Conservation (phyloP, 2,113 vertebrate genomes). For the Elachura formosa region DNA sequence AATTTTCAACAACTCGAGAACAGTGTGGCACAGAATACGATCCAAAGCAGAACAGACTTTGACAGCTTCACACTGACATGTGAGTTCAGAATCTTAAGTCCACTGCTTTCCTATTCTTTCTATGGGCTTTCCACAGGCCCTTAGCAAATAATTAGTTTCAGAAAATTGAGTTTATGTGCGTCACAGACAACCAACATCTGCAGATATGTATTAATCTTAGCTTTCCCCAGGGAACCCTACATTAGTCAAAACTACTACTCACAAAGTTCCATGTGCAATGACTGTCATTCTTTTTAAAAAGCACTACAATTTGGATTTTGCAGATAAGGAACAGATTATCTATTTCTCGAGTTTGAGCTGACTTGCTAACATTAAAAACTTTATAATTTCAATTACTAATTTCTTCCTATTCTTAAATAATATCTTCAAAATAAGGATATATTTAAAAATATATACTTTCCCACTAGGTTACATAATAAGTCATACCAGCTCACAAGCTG, state of each 20-base stretch:
- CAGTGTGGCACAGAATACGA: background rate
- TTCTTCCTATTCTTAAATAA: background rate
- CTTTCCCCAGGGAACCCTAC: background rate
- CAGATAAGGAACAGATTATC: background rate
- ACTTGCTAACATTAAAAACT: background rate
- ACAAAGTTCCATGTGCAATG: background rate
- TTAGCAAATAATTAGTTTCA: background rate
- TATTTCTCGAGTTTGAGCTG: background rate
- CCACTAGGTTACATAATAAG: background rate
- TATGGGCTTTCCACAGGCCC: background rate
- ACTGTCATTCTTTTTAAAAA: background rate
- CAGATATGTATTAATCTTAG: background rate
- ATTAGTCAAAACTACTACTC: background rate
- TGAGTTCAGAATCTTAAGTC: background rate
- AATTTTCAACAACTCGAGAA: background rate
- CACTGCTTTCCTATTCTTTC: background rate
- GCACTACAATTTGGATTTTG: background rate
- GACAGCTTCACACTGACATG: background rate
- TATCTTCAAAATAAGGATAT: background rate
- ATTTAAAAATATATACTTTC: background rate
- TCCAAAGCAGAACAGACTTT: background rate
- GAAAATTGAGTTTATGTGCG: background rate
- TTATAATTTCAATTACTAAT: background rate
- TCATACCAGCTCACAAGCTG: background rate
- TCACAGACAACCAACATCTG: background rate